Evolutionary conservation across 2,113 vertebrate species (phyloP), one percentile per base, ranked within the genome.

Genomic region (Channa maculata): DNA sequence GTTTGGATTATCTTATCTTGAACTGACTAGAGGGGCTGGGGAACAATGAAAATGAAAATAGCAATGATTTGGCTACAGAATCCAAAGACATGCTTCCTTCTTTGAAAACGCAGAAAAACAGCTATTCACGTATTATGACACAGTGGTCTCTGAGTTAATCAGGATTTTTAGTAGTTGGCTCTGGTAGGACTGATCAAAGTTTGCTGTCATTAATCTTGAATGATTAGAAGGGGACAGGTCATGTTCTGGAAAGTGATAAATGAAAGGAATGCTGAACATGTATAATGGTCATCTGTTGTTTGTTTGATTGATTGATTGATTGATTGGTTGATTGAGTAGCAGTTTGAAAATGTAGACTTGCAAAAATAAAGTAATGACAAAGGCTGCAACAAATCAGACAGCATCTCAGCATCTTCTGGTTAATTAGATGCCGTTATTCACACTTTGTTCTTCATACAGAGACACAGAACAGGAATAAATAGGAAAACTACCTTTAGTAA

Each of bases 1-100:
- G 4, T 7, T 15, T 10, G 6, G 7, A 41, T 33, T 46, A 38
- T 48, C 14, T 49, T 53, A 0, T 50, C 2, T 24, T 46, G 1
- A 66, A 67, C 12, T 53, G 24, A 10, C 0, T 57, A 38, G 24
- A 24, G 24, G 24, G 24, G 39, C 39, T 41, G 39, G 39, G 44
- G 63, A 61, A 39, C 13, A 8, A 24, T 24, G 39, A 4, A 72
- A 49, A 36, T 43, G 39, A 71, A 65, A 86, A 50, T 24, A 14
- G 2, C 13, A n/a, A 78, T 4, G 14, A 38, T 77, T 4, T 3
- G 8, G 39, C 37, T 10, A 46, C 14, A 66, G 50, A 44, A 14
- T 39, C 57, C 43, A 63, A 36, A 62, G 15, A 58, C 58, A 61
- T 72, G 65, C 57, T 82, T 83, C 38, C 73, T 12, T 37, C 39